Base-by-base conservation (phyloP, 1,140 invertebrate species). In the Phthorimaea operculella region DNA sequence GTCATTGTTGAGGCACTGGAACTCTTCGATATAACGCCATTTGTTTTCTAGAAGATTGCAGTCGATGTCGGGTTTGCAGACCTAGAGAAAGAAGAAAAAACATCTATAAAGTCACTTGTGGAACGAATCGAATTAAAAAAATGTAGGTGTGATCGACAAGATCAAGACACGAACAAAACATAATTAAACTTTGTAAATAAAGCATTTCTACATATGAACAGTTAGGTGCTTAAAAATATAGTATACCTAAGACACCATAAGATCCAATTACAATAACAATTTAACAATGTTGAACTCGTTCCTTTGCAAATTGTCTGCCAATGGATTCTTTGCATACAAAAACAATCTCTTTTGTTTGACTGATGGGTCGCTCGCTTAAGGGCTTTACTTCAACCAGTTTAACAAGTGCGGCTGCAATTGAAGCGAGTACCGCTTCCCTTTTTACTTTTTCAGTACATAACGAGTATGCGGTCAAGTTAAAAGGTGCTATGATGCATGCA, bases 31-130 rank as follows among this genome's bases (percentile, higher is more conserved):
- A 67, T 93, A 94, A 53, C 71, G 79, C 70, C 90, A 87, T 18
- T 82, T 84, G 74, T 91, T 90, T 17, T 74, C 74, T 0, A 84
- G 59, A 33, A 87, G 60, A 4, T 60, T 68, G 61, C 92, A 93
- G 64, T 90, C 79, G 47, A 92, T 79, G 42, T 87, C 75, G 0
- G 92, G 93, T 33, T 86, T 70, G 64, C 93, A 94, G 12, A 94
- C 87, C 82, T 89, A 74, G 11, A 74, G 70, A 65, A 34, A 60
- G 55, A 28, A 28, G 18, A 52, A 12, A 33, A 50, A 51, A 28
- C 33, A 36, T 42, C n/a, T n/a, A n/a, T 28, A 28, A 28, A 28
- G 21, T 28, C 21, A 2, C 2, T 28, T 28, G 2, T 28, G 2
- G 2, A 28, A 28, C 21, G 21, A 28, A 28, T 28, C 2, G 2